Evolutionary conservation across 2,888 invertebrate genomes (phyloP), one percentile per base, ranked within the genome.

Genomic region (Cosmopolites sordidus): DNA sequence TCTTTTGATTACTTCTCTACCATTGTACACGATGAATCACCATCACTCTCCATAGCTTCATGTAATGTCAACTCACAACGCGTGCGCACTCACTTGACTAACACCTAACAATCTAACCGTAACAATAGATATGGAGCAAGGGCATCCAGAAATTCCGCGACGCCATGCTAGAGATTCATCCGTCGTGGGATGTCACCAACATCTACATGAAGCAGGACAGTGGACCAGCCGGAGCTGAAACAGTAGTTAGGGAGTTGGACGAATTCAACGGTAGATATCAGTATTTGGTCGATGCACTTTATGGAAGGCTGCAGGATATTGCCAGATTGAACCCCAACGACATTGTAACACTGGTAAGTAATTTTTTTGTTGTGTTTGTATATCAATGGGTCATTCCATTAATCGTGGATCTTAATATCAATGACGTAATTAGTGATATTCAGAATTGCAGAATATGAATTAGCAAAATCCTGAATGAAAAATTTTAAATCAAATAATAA

Each of bases 111-210:
- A 73, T 71, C 72, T 72, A 72, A 72, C 72, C 72, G 64, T 72
- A 72, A 72, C 73, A 73, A 63, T 84, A 92, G 92, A 89, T 89
- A 72, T 89, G 90, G 80, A 87, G 89, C 73, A 84, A 87, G 71
- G 83, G 89, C 69, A 85, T 92, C 73, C 86, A 88, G 75, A 84
- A 87, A 61, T 95, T 89, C 79, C 81, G 84, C 59, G 91, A 91
- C 67, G 83, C 83, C 76, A 80, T 93, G 61, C 83, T 93, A 73
- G 89, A 90, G 66, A 80, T 86, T 46, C 90, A 89, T 68, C 90
- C 90, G 1, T 89, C 88, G 52, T 73, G 89, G 70, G 90, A 90
- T 76, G 82, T 69, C 50, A 69, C 66, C 60, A 68, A 71, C 22
- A 67, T 69, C 46, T 72, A 71, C 64, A 64, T 65, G 44, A 54